These are phyloP conservation scores for Chondrilla cf. caribensis DNA, from an alignment of 37 sponge, comb jelly and placozoan species.

Conservation along the genomic window DNA sequence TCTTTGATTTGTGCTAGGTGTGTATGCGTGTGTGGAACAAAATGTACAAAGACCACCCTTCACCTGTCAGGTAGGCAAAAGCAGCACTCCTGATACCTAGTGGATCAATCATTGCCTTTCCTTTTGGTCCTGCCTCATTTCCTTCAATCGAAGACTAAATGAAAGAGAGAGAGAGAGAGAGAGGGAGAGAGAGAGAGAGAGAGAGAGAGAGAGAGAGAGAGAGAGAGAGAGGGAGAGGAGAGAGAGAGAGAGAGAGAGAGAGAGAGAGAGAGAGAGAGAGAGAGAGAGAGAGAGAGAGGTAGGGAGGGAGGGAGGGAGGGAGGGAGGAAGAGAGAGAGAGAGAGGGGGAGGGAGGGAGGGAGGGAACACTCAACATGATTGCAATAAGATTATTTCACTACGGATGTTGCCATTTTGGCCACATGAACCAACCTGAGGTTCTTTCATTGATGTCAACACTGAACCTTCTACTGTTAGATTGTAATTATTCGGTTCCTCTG, in stretches of 20 bases:
- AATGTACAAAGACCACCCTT: no score
- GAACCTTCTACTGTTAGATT: conserved; percentile 62
- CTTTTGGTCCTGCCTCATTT: neutral
- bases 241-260: conserved; percentile 35
- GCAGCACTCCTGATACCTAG: conserved; percentile 6
- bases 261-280: conserved; percentile 51
- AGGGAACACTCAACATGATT: no score
- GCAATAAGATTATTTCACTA: no score
- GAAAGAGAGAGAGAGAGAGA: neutral
- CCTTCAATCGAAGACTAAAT: neutral
- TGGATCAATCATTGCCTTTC: neutral
- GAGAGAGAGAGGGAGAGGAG: conserved; percentile 8
- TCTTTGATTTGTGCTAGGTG: no score
- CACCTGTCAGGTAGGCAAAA: conserved; percentile 19
- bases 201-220: conserved; percentile 19
- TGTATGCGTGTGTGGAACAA: no score
- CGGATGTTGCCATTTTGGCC: no score
- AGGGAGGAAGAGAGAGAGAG: neutral
- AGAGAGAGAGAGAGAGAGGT: conserved; percentile 53
- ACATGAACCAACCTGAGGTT: conserved; percentile 23
- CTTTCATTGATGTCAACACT: conserved; percentile 48
- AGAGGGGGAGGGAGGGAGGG: conserved; percentile 35
- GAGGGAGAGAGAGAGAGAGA: neutral
- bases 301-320: conserved; percentile 1
- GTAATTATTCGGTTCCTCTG: conserved; percentile 43